phyloP scores from a whole-genome alignment of 1,140 invertebrate genomes.

The Hirudo medicinalis region DNA sequence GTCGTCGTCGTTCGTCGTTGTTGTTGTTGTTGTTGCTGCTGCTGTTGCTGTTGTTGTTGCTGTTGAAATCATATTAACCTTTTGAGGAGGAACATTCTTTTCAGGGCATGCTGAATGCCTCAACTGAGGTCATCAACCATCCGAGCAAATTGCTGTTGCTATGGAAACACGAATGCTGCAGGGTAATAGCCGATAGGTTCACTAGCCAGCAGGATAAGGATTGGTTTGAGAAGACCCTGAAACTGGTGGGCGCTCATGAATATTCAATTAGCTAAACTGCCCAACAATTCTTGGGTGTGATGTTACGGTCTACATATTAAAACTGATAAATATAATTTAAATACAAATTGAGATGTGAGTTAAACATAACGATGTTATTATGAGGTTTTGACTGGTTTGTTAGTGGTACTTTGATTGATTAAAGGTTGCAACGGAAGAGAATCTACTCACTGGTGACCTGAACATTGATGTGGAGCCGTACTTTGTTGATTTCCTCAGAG shows the following conservation, averaged over 20 bases:
- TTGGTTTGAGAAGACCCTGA: constrained; percentile 43
- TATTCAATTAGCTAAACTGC: too few relatives aligned
- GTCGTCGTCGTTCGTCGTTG: too few relatives aligned
- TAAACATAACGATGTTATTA: constrained; percentile 9
- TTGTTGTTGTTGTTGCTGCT: too few relatives aligned
- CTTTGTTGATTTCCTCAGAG: constrained; percentile 51
- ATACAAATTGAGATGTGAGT: neutral
- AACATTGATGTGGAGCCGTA: constrained; percentile 38
- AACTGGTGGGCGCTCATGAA: constrained; percentile 28
- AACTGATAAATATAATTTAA: too few relatives aligned
- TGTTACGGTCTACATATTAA: too few relatives aligned
- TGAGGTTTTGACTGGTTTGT: too few relatives aligned
- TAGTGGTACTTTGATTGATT: constrained; percentile 5
- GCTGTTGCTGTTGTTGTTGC: too few relatives aligned
- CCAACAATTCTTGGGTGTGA: too few relatives aligned
- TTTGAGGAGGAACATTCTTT: neutral
- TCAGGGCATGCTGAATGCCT: constrained; percentile 29
- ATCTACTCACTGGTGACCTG: constrained; percentile 29
- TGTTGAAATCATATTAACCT: neutral
- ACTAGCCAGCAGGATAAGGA: constrained; percentile 29
- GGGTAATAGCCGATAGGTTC: constrained; percentile 71
- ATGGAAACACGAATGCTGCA: constrained; percentile 85
- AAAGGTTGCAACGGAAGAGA: constrained; percentile 38
- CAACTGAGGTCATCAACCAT: neutral
- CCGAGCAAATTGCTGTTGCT: constrained; percentile 12